These are phyloP conservation scores for Xenops minutus DNA, from an alignment of 2,797 vertebrate genomes.

Conservation along the genomic window DNA sequence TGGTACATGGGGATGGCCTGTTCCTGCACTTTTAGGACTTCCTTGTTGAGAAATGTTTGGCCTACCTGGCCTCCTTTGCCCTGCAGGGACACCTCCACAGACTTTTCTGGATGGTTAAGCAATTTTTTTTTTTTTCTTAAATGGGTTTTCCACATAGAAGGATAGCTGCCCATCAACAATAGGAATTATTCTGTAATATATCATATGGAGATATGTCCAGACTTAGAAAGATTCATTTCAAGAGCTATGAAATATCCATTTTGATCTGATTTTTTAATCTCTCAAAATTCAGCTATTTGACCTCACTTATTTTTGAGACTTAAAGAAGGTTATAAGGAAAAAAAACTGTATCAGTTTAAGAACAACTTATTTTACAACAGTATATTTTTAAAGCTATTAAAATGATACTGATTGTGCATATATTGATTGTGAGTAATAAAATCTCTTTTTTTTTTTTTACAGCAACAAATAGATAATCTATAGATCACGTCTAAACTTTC, in stretches of 20 bases:
- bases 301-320: background rate
- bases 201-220: background rate
- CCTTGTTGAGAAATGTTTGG: background rate
- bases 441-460: background rate
- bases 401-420: background rate
- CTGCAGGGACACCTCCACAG: background rate
- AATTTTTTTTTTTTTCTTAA: background rate
- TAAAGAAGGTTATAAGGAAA: background rate
- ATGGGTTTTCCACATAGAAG: background rate
- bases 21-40: background rate
- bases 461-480: background rate
- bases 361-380: background rate
- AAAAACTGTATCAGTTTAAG: background rate
- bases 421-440: background rate
- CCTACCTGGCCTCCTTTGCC: background rate
- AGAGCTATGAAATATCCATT: background rate
- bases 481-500: background rate
- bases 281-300: background rate
- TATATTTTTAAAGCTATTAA: background rate
- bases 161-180: background rate
- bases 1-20: background rate
- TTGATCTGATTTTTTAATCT: background rate
- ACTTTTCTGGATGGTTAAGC: background rate
- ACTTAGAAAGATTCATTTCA: background rate
- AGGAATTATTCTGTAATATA: background rate